These are phyloP conservation scores for Struthidea cinerea DNA, from an alignment of 2,113 vertebrate species.

Conservation along the genomic window DNA sequence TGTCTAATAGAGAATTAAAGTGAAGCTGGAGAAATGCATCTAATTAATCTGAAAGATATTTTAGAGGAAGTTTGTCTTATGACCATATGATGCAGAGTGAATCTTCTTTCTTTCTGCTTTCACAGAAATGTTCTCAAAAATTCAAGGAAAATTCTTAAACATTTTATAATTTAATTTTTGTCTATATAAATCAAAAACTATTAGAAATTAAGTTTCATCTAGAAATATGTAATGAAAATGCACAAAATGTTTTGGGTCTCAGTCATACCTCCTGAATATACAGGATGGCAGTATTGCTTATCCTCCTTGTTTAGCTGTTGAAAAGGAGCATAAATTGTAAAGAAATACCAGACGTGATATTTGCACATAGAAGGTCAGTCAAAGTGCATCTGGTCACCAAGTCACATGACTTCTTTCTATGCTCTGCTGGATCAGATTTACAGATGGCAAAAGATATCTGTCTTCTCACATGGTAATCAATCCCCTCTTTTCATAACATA, in stretches of 20 bases:
- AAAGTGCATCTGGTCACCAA: background rate
- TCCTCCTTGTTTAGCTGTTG: background rate
- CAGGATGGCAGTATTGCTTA: background rate
- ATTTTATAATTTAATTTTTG: background rate
- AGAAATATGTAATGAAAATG: background rate
- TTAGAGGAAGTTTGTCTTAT: background rate
- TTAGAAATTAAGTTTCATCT: background rate
- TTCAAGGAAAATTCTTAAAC: background rate
- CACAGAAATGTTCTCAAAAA: background rate
- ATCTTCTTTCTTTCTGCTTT: background rate
- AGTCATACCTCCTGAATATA: background rate
- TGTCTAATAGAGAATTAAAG: background rate
- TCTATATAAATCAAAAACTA: background rate
- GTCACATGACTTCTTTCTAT: background rate
- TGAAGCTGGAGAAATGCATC: background rate
- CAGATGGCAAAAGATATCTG: background rate
- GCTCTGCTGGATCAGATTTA: background rate
- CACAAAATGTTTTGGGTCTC: background rate
- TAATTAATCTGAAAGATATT: background rate
- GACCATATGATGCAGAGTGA: background rate
- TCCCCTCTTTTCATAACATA: background rate
- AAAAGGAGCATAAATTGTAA: background rate
- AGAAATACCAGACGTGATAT: background rate
- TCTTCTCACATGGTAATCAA: background rate
- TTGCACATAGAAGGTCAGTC: background rate